These are phyloP conservation scores for Pachyramphus minor DNA, from an alignment of 2,113 vertebrate species.

Conservation along the genomic window DNA sequence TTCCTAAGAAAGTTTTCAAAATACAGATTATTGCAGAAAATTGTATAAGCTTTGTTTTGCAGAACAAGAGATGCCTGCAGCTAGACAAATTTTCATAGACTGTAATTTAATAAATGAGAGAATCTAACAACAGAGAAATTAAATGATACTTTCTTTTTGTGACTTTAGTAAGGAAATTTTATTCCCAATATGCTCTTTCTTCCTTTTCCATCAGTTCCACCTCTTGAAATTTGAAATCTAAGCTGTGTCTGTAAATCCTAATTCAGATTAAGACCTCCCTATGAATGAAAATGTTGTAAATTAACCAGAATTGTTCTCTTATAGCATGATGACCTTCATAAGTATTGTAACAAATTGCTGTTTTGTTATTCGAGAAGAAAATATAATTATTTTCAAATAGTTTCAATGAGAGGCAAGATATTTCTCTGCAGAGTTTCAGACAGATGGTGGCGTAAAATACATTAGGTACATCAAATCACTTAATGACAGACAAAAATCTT, in stretches of 20 bases:
- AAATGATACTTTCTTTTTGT: background rate
- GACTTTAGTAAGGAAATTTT: background rate
- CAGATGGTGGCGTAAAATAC: background rate
- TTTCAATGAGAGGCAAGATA: background rate
- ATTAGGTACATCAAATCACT: background rate
- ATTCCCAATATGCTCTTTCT: background rate
- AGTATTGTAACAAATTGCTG: background rate
- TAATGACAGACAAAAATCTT: background rate
- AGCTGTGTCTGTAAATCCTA: background rate
- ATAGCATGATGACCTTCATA: background rate
- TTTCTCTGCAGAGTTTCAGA: slow-evolving; percentile 10
- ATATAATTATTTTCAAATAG: slow-evolving; percentile 2
- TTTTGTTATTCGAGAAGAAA: background rate
- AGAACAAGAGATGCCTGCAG: background rate
- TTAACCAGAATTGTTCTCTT: background rate
- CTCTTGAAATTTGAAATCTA: background rate
- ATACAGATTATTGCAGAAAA: background rate
- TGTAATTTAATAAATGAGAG: background rate
- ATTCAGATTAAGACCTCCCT: background rate
- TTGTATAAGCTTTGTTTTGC: background rate
- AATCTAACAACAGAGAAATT: background rate
- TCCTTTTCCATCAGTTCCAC: background rate
- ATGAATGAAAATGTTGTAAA: background rate
- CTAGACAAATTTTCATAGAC: background rate
- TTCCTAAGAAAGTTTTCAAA: background rate